A percentile compares a stretch with the other conserved stretches of the same genome.
Conservation (phyloP, 2,797 vertebrate species). For the Cossypha niveicapilla region DNA sequence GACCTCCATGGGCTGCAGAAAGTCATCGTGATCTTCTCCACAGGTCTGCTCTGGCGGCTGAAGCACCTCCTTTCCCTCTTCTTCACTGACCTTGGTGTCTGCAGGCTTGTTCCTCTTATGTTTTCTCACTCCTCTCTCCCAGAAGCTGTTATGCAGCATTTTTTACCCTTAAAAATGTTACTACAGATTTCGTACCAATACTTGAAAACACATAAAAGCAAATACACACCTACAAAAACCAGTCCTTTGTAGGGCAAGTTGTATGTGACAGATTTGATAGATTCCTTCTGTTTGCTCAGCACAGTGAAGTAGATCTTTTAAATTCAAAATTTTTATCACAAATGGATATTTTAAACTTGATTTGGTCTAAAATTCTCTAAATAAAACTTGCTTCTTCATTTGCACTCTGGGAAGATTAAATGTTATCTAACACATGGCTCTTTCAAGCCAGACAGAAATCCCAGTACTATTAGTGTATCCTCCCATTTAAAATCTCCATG, state of each 20-base stretch:
- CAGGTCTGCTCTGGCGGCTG: not conserved
- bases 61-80: not conserved
- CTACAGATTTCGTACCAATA: not conserved
- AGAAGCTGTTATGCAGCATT: not conserved
- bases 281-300: not conserved
- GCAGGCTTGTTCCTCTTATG: fast-evolving
- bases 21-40: not conserved
- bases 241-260: not conserved
- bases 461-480: not conserved
- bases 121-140: not conserved
- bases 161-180: not conserved
- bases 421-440: not conserved
- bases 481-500: not conserved
- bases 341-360: not conserved
- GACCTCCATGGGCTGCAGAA: not conserved
- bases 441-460: not conserved
- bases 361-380: not conserved
- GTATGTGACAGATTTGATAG: not conserved
- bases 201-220: not conserved
- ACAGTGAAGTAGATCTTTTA: not conserved
- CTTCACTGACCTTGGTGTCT: not conserved
- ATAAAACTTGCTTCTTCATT: not conserved
- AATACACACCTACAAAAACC: fast-evolving
- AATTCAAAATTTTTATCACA: not conserved
- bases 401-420: not conserved